Percentiles rank a stretch among this genome's conserved stretches.
phyloP scores from a whole-genome alignment of 1,140 invertebrate species.

The Brachionus angularis region DNA sequence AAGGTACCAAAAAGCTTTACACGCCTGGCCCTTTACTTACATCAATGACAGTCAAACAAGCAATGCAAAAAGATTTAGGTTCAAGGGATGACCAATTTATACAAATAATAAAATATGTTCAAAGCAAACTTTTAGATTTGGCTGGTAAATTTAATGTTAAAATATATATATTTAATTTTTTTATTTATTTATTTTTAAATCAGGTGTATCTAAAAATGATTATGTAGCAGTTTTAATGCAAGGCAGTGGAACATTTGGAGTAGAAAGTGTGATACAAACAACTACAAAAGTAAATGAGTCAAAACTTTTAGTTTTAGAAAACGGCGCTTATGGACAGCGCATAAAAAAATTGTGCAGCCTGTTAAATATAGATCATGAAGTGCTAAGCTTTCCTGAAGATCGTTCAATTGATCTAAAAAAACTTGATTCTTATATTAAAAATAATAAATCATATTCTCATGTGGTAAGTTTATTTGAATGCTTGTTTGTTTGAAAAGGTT shows the following conservation, averaged over 20 bases:
- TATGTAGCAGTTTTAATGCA: constrained; percentile 59
- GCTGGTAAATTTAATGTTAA: constrained; percentile 52
- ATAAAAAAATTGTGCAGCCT: constrained; percentile 58
- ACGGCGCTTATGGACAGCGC: constrained; percentile 61
- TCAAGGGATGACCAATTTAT: constrained; percentile 60
- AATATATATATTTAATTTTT: neutral
- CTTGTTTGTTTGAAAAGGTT: neutral
- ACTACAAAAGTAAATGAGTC: constrained; percentile 47
- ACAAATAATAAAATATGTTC: constrained; percentile 54
- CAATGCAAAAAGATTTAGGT: constrained; percentile 59
- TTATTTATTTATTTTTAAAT: neutral
- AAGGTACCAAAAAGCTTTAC: constrained; percentile 61
- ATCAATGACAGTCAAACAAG: constrained; percentile 56
- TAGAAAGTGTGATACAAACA: constrained; percentile 60
- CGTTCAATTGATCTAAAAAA: constrained; percentile 48
- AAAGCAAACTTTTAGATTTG: constrained; percentile 55
- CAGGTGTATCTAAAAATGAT: constrained; percentile 52
- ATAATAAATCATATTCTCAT: neutral
- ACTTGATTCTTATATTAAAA: constrained; percentile 45
- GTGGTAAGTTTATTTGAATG: neutral
- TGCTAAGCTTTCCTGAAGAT: constrained; percentile 56
- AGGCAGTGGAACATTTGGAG: constrained; percentile 61
- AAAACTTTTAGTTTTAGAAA: constrained; percentile 59
- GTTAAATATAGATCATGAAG: constrained; percentile 50
- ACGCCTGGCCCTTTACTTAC: constrained; percentile 61